A percentile compares a stretch with the other conserved stretches of the same genome.
phyloP scores from a whole-genome alignment of 2,797 vertebrate species.

The Mastacembelus armatus region DNA sequence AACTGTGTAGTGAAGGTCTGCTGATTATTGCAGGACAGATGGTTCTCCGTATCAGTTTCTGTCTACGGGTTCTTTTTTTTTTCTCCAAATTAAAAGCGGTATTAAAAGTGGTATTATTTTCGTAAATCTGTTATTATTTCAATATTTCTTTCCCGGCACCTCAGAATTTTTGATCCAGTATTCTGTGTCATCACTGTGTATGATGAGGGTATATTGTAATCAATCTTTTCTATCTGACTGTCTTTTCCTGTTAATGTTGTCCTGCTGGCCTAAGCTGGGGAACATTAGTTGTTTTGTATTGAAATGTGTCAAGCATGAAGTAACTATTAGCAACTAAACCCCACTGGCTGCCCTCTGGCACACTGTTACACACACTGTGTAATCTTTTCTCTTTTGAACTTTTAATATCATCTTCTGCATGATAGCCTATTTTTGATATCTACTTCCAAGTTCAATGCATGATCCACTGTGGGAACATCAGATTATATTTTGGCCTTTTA shows the following conservation, averaged over 20 bases:
- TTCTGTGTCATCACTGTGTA: conserved; percentile 55
- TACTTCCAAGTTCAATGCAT: conserved; percentile 52
- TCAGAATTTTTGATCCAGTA: conserved; percentile 52
- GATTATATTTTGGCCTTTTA: conserved; percentile 48
- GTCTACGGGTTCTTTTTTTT: conserved; percentile 51
- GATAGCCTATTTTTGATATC: conserved; percentile 58
- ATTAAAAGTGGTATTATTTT: conserved; percentile 57
- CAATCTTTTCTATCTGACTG: conserved; percentile 74
- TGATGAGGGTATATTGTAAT: conserved; percentile 72
- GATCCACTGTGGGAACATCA: conserved; percentile 43
- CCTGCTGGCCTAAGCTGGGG: conserved; percentile 73
- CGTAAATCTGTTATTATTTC: conserved; percentile 58
- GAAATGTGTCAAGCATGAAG: conserved; percentile 77
- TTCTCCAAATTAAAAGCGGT: conserved; percentile 65
- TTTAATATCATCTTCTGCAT: conserved; percentile 62
- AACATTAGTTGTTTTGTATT: conserved; percentile 78
- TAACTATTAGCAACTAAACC: conserved; percentile 65
- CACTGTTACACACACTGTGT: conserved; percentile 62
- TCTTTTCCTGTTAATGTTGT: conserved; percentile 70
- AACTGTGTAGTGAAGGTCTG: conserved; percentile 46
- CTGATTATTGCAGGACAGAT: conserved; percentile 67
- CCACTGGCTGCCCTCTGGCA: conserved; percentile 70
- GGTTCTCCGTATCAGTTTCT: conserved; percentile 63
- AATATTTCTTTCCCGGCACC: conserved; percentile 39
- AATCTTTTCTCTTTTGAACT: conserved; percentile 64